These are phyloP conservation scores for Limnodromus scolopaceus DNA, from an alignment of 2,797 vertebrate genomes.

Conservation along the genomic window DNA sequence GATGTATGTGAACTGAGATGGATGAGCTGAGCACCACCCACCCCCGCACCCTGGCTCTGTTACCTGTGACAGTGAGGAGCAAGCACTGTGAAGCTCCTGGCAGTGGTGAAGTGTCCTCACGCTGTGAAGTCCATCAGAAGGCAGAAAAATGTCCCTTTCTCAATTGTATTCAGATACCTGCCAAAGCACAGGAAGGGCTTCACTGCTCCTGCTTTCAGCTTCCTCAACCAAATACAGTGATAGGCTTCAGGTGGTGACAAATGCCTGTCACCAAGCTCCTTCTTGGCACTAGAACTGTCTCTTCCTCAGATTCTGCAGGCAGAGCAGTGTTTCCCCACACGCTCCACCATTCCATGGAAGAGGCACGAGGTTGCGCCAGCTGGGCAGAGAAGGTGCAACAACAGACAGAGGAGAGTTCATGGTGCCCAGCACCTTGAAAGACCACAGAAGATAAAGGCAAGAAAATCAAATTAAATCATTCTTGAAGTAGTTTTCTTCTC, in stretches of 20 bases:
- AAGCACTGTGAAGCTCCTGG: not conserved
- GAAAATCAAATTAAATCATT: not conserved
- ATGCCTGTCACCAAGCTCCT: not conserved
- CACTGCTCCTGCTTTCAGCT: not conserved
- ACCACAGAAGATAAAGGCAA: not conserved
- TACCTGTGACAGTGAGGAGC: not conserved
- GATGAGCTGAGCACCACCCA: not conserved
- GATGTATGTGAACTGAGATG: not conserved
- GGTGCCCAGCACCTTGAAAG: not conserved
- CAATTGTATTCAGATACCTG: not conserved
- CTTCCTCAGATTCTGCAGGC: not conserved
- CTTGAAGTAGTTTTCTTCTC: not conserved
- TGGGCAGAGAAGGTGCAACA: not conserved
- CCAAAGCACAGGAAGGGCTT: not conserved
- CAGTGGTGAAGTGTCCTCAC: not conserved
- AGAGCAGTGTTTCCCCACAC: not conserved
- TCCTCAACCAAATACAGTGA: not conserved
- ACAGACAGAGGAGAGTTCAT: not conserved
- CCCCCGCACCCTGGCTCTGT: too few species aligned
- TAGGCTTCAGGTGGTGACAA: not conserved
- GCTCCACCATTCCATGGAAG: not conserved
- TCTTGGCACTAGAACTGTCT: not conserved
- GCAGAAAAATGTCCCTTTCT: not conserved
- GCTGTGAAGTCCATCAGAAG: not conserved
- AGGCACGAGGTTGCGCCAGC: not conserved